Base-by-base conservation (phyloP, 2,797 vertebrate genomes). In the Kryptolebias ocellatus region DNA sequence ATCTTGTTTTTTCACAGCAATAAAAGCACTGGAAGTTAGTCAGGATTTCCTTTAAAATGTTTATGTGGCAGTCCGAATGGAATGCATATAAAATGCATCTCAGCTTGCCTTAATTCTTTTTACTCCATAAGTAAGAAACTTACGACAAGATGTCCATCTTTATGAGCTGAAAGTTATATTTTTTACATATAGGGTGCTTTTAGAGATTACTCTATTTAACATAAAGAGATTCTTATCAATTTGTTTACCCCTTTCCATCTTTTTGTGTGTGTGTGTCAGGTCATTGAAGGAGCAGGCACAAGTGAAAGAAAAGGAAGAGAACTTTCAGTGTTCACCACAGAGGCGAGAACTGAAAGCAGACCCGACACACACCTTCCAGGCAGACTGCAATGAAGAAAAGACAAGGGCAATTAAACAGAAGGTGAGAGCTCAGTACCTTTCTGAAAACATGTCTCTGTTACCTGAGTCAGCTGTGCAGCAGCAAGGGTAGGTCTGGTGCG, bases 331-430 rank as follows among this genome's bases (percentile, higher is more conserved):
- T 57, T 78, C 20, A 39, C 66, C 31, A 3, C 67, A 31, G 67
- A 74, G 63, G 50, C 31, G 64, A 60, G 52, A 64, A 5, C 31
- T 34, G 31, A 8, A 34, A 24, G 20, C 31, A 34, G 31, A 34
- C 31, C 31, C 31, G 31, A 5, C 64, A 37, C 28, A 2, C 14
- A 20, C 16, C 50, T 60, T 54, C 34, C 28, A n/a, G 79, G 75
- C 58, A 17, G 44, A 74, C 64, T 10, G 7, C 51, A 55, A 56
- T 2, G 4, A 66, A 56, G 50, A 72, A 64, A 73, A 75, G 69
- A 79, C 49, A n/a, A 61, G 47, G 60, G 64, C 24, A 69, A 81
- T 83, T 69, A 74, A 67, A 79, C 58, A 74, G 54, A 67, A 80
- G 88, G 83, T 80, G 84, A 80, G 60, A 80, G 29, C 56, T 74